phyloP scores from a whole-genome alignment of 2,113 vertebrate genomes.

The Ia io region DNA sequence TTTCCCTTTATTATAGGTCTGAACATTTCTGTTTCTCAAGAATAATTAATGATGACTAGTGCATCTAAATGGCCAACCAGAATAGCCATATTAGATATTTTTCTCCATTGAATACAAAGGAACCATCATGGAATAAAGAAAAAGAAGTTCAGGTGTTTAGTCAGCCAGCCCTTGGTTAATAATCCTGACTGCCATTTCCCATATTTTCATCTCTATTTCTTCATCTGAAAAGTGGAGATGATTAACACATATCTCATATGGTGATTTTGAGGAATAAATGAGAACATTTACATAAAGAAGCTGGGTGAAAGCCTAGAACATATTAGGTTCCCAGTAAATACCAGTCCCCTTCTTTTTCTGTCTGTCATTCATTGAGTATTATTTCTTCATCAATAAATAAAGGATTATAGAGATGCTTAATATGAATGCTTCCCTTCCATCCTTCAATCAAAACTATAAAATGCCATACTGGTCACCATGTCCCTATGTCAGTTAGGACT shows the following conservation, averaged over 20 bases:
- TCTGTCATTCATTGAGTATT: not conserved
- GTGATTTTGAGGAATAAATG: not conserved
- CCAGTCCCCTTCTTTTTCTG: not conserved
- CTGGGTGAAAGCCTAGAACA: not conserved
- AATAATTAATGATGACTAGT: not conserved
- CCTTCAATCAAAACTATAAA: not conserved
- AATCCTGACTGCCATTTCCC: not conserved
- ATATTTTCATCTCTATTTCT: not conserved
- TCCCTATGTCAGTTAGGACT: not conserved
- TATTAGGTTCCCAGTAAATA: not conserved
- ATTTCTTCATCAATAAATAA: not conserved
- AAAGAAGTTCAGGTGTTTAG: not conserved
- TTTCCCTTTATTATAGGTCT: not conserved
- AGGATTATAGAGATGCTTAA: not conserved
- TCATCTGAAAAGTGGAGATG: not conserved
- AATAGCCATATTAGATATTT: not conserved
- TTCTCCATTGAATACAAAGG: not conserved
- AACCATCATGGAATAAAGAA: not conserved
- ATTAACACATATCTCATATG: not conserved
- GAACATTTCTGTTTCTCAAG: not conserved
- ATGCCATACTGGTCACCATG: not conserved
- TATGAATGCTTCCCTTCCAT: not conserved
- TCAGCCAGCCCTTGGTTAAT: not conserved
- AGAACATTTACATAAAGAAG: not conserved
- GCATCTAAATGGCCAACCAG: not conserved